Base-by-base conservation (phyloP, 2,888 invertebrate genomes). In the Serrognathus titanus region DNA sequence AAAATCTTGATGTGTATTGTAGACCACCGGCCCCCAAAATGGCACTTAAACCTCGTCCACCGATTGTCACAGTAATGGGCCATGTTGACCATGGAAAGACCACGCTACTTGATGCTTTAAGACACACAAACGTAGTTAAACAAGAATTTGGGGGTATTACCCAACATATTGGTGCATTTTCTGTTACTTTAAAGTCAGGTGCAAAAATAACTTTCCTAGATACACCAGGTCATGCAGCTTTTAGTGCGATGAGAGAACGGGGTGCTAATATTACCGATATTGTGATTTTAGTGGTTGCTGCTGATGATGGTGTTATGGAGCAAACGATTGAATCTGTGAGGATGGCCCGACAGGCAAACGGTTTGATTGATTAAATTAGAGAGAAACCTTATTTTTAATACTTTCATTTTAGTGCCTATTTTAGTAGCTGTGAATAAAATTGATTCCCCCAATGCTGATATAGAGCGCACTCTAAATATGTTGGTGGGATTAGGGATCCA, bases 61-160 rank as follows among this genome's bases (percentile, higher is more conserved):
- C 99, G 0, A 92, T 99, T 1, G 96, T 97, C 0, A 96, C 98
- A 4, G 93, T 99, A 48, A 99, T 99, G 98, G 99, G 99, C 0
- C 99, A 99, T 77, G 97, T 99, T 1, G 99, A 99, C 82, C 99
- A 99, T 80, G 99, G 99, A 3, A 98, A 99, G 83, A 99, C 99
- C 2, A 98, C 98, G 0, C 81, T 99, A 3, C 79, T 99, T 4
- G 98, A 98, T 78, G 83, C 92, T 0, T 77, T 98, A 35, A 79
- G 97, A 50, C 85, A 94, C 63, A 89, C 95, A 0, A 84, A 88
- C 39, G 88, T 98, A 2, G 97, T 94, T 0, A 89, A 89, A 38
- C 83, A 88, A 37, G 99, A 99, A 81, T 97, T 95, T 75, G 99
- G 99, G 1, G 99, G 99, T 12, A 99, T 99, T 60, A 99, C 99